Conservation (phyloP, 2,113 vertebrate species). For the Barbus barbus region DNA sequence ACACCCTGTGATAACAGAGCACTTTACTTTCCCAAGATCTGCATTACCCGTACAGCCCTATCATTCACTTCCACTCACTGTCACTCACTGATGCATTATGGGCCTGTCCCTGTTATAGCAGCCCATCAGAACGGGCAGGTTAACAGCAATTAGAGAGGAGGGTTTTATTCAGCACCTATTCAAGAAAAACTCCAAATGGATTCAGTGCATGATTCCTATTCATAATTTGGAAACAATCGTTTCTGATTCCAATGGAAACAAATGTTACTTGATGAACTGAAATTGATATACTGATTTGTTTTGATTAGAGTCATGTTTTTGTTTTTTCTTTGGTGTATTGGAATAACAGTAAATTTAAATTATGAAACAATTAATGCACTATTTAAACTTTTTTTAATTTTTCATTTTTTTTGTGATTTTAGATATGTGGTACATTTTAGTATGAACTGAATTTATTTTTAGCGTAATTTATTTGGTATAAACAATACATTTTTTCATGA, state of each 20-base stretch:
- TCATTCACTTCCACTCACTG: slow-evolving; percentile 28
- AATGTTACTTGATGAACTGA: background rate
- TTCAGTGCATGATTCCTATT: background rate
- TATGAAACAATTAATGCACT: no score
- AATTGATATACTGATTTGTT: background rate
- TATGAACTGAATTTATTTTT: no score
- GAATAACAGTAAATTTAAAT: no score
- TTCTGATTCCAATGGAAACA: background rate
- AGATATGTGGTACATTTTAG: no score
- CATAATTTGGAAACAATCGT: background rate
- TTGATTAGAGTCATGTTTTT: background rate
- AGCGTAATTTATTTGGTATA: no score
- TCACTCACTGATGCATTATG: slow-evolving; percentile 14
- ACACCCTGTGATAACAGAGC: background rate
- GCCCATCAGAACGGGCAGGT: background rate
- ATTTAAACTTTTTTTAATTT: no score
- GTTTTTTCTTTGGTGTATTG: no score
- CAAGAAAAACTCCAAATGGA: background rate
- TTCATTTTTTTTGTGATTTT: no score
- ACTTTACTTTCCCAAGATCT: slow-evolving; percentile 11
- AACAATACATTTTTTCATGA: no score
- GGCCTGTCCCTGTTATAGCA: background rate
- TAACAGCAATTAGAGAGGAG: slow-evolving; percentile 18
- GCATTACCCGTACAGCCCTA: slow-evolving; percentile 4
- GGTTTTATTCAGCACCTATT: background rate